Evolutionary conservation across 1,140 invertebrate species (phyloP), one percentile per base, ranked within the genome.

Genomic region (Nasonia vitripennis): DNA sequence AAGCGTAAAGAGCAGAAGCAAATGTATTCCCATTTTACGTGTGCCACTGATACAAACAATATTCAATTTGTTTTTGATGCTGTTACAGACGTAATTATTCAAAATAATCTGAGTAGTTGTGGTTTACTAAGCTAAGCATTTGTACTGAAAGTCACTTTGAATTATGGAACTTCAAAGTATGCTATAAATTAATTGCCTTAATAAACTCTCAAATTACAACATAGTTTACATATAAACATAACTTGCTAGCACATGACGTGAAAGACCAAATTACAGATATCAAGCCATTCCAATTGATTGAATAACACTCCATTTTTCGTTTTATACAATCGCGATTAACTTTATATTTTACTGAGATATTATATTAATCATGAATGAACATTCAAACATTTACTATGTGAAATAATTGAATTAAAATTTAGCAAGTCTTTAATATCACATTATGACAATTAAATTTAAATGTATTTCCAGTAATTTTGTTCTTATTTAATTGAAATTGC

Each of bases 21-120:
- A 93, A 98, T 98, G 87, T 98, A 98, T 90, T 97, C 97, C 86
- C 97, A 98, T 92, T 97, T 98, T 90, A 98, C 97, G 23, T 98
- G 97, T 94, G 97, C 98, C 45, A 98, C 98, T 70, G 98, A 98
- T 90, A 98, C 97, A 70, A 96, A 95, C 85, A 98, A 98, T 92
- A 98, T 98, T 85, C 96, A 98, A 91, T 98, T 98, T 92, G 97
- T 98, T 31, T 98, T 98, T 91, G 97, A 98, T 93, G 96, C 97
- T 84, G 97, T 98, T 83, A 98, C 97, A 82, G 97, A 98, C 94
- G 97, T 98, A 84, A 98, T 98, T 88, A 98, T 99, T 91, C 98
- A 98, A 91, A 97, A 98, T 91, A 98, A 98, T 94, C 94, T 99
- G 77, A 98, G 97, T 93, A 97, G 98, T 94, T 98, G 97, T 94